Percentiles rank a stretch among this genome's conserved stretches.
Evolutionary conservation across 1,140 invertebrate species (phyloP).

Genomic region (Apis mellifera): DNA sequence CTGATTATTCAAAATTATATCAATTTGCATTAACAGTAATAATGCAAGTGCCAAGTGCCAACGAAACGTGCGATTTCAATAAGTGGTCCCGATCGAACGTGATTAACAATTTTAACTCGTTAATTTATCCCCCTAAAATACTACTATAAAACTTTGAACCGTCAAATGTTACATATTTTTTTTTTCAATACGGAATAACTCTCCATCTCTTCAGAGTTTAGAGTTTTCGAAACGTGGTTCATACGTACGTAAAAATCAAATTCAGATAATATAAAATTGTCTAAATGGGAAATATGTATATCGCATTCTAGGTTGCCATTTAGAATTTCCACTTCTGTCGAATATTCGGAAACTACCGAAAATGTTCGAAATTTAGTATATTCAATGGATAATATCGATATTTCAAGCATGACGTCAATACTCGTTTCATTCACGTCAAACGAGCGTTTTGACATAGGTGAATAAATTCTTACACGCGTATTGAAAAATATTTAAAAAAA

Average conservation of each 20-base stretch:
- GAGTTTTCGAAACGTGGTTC: not conserved
- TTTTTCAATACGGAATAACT: too few species aligned
- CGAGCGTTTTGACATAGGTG: not conserved
- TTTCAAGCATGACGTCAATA: not conserved
- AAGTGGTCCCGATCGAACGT: not conserved
- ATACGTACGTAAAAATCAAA: not conserved
- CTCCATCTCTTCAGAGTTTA: too few species aligned
- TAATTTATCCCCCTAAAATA: too few species aligned
- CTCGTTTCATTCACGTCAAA: not conserved
- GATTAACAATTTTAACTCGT: not conserved
- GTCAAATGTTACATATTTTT: too few species aligned
- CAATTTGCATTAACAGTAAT: not conserved
- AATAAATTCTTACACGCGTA: not conserved
- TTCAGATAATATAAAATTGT: not conserved
- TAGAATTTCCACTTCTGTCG: not conserved
- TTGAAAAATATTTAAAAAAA: not conserved
- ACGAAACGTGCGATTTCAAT: not conserved
- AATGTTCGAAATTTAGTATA: not conserved
- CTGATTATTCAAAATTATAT: conserved; percentile 10
- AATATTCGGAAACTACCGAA: not conserved
- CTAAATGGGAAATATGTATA: not conserved
- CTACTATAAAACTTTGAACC: too few species aligned
- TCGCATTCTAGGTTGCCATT: not conserved
- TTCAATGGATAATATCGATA: conserved; percentile 4
- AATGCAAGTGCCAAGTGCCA: not conserved